Evolutionary conservation across 2,888 invertebrate species (phyloP).

Genomic region (Ennomos quercinarius): DNA sequence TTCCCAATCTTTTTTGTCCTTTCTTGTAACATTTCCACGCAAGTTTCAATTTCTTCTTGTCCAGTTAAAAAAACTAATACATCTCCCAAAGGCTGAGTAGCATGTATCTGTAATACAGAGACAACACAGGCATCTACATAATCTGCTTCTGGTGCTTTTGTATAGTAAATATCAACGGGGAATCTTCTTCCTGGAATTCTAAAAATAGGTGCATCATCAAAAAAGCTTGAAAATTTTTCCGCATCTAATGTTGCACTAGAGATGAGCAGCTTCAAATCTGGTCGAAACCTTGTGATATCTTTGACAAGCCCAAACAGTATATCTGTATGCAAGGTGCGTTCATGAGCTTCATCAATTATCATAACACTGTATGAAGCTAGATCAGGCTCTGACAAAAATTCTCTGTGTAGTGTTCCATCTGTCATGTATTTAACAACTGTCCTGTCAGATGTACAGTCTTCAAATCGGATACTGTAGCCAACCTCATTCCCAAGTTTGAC

Average conservation of each 20-base stretch:
- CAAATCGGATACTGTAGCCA: slow-evolving; percentile 97
- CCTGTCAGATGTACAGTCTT: slow-evolving; percentile 99
- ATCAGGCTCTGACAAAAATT: slow-evolving; percentile 99
- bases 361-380: slow-evolving; percentile 98
- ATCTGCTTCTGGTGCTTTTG: slow-evolving; percentile 99
- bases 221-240: slow-evolving; percentile 98
- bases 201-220: slow-evolving; percentile 99
- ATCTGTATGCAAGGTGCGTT: slow-evolving; percentile 98
- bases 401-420: slow-evolving; percentile 98
- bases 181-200: slow-evolving; percentile 98
- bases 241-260: slow-evolving; percentile 99
- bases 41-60: slow-evolving; percentile 96
- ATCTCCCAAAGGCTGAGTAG: slow-evolving; percentile 98
- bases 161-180: slow-evolving; percentile 99
- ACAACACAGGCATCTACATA: slow-evolving; percentile 99
- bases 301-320: slow-evolving; percentile 98
- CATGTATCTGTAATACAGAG: slow-evolving; percentile 98
- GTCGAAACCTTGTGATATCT: slow-evolving; percentile 96
- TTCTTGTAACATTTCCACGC: slow-evolving; percentile 95
- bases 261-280: slow-evolving; percentile 97
- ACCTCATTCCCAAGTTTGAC: slow-evolving; percentile 98
- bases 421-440: slow-evolving; percentile 99
- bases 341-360: slow-evolving; percentile 99
- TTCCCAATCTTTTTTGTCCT: slow-evolving; percentile 96
- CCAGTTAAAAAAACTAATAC: slow-evolving; percentile 98